Evolutionary conservation across 1,140 invertebrate species (phyloP).

Genomic region (Drosophila mayri): DNA sequence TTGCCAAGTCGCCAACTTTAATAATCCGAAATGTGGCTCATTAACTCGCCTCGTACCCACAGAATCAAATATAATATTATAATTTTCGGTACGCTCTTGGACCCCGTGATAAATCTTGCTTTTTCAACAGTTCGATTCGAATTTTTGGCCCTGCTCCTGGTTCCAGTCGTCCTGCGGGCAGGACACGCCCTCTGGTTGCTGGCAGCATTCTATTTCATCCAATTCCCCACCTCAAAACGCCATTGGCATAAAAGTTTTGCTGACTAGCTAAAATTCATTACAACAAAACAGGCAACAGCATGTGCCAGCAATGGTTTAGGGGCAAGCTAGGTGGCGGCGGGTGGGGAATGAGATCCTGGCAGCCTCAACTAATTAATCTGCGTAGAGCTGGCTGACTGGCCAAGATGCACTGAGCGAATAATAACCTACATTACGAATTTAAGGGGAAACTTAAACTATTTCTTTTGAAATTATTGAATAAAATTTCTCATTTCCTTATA

Average conservation of each 20-base stretch:
- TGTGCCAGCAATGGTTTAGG: conserved; percentile 64
- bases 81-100: conserved; percentile 52
- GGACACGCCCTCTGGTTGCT: conserved; percentile 22
- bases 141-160: conserved; percentile 44
- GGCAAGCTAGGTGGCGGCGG: neutral
- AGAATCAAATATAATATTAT: conserved; percentile 71
- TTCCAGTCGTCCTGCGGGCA: neutral
- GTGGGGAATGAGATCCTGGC: conserved; percentile 42
- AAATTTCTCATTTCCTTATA: neutral
- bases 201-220: conserved; percentile 45
- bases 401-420: conserved; percentile 18
- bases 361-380: conserved; percentile 83
- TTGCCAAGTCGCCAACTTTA: conserved; percentile 68
- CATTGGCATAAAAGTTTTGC: conserved; percentile 83
- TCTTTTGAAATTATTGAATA: neutral
- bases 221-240: conserved; percentile 55
- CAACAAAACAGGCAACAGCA: conserved; percentile 75
- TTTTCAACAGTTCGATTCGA: conserved; percentile 79
- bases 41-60: conserved; percentile 59
- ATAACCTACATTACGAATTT: neutral
- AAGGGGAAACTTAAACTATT: neutral
- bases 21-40: conserved; percentile 79
- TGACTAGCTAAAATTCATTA: conserved; percentile 84
- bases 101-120: conserved; percentile 70
- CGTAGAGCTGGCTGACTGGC: conserved; percentile 54